phyloP scores from a whole-genome alignment of 2,797 vertebrate genomes.

The Staurois parvus region DNA sequence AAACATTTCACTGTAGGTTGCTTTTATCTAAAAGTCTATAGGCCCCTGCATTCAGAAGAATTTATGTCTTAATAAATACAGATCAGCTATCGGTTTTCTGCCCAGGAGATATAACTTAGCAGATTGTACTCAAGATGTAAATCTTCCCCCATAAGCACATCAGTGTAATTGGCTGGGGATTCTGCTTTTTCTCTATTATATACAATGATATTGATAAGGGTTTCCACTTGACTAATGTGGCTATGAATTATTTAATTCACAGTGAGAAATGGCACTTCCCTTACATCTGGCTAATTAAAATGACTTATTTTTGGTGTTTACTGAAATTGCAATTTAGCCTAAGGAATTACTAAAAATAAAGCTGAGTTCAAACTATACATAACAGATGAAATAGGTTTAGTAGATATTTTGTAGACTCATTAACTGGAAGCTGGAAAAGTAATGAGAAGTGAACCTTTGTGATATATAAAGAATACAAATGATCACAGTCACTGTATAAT shows the following conservation, averaged over 20 bases:
- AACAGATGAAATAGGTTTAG: constrained; percentile 13
- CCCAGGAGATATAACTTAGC: not conserved
- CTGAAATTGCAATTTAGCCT: constrained; percentile 32
- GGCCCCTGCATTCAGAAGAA: not conserved
- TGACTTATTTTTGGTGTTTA: constrained; percentile 28
- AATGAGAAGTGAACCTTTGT: not conserved
- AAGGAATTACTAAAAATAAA: constrained; percentile 44
- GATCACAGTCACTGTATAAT: too few species aligned
- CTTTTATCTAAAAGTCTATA: not conserved
- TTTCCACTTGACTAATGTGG: constrained; percentile 40
- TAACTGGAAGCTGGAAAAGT: constrained; percentile 3
- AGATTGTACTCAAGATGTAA: constrained; percentile 13
- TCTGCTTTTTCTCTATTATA: constrained; percentile 20
- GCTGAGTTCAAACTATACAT: not conserved
- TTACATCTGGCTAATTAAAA: constrained; percentile 54
- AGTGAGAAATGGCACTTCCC: not conserved
- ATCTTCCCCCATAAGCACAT: constrained; percentile 46
- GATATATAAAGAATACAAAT: too few species aligned
- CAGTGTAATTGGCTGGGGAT: constrained; percentile 38
- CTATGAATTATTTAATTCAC: constrained; percentile 50
- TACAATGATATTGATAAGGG: constrained; percentile 44
- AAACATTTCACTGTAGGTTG: not conserved
- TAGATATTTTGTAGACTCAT: not conserved
- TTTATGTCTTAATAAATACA: not conserved
- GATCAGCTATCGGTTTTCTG: constrained; percentile 3